Base-by-base conservation (phyloP, 2,113 vertebrate genomes). In the Mirounga angustirostris region DNA sequence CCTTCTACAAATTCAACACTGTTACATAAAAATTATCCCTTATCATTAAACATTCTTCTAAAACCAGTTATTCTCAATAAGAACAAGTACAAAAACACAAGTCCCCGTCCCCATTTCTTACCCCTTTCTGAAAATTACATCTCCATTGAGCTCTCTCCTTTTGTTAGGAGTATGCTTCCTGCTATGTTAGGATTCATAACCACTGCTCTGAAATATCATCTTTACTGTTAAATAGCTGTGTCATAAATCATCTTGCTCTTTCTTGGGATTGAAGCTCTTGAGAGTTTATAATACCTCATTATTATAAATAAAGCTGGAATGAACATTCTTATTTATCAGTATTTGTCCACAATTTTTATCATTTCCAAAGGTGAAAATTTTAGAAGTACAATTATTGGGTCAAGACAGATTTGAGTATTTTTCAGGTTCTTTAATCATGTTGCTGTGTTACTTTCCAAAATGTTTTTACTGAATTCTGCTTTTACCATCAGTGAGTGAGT, bases 371-470 rank as follows among this genome's bases (percentile, higher is more conserved):
- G 16, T 54, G 82, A 59, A n/a, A 46, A 78, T 87, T 95, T 91
- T 96, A 87, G 91, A 91, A 88, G 46, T 74, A 26, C 36, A 95
- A 30, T 89, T 87, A 52, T 28, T 21, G 40, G 73, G 33, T 83
- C 82, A 97, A 80, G 96, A 80, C 54, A 87, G 12, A 96, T 85
- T 73, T 50, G 52, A 81, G 11, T 92, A 11, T 63, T 95, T 97
- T 94, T 83, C 56, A 89, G 59, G 74, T 89, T 82, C 82, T 40
- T 97, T 83, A 84, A 79, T 97, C 52, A 43, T 63, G 12, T 93
- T 95, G 85, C 69, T 6, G 28, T 96, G 56, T 89, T 79, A 65
- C 50, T 91, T 94, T 61, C 61, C n/a, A 33, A 19, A 87, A 74
- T 80, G 30, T 87, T 95, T 56, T 33, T 52, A 61, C 56, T 40